Evolutionary conservation across 2,113 vertebrate species (phyloP), one percentile per base, ranked within the genome.

Genomic region (Hemiscyllium ocellatum): DNA sequence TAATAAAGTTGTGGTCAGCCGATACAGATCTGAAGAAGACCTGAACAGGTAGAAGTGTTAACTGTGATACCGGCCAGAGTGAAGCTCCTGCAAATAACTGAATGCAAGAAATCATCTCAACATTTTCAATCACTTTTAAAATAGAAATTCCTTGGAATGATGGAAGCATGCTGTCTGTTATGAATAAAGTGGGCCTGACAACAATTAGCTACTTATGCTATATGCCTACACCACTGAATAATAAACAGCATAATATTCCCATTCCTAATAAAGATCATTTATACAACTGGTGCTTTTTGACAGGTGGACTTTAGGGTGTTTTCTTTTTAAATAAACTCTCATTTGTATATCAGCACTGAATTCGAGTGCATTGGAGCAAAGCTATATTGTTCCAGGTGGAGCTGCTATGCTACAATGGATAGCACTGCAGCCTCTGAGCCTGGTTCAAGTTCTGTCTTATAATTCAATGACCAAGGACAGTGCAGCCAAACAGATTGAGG

Each of bases 11-110:
- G 2, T 2, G 20, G 95, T 98, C 4, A 42, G 95, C 95, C 96
- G 94, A 0, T 94, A 96, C 96, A 97, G 26, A 96, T 96, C 97
- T 33, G 96, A 22, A 47, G 97, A 98, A 66, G 96, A 61, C 50
- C 61, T 96, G 72, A 93, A 1, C 0, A 96, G 97, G 97, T 98
- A 97, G 96, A 87, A 72, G 0, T 47, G 65, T 83, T 95, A 10
- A n/a, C n/a, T 94, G 47, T 56, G 22, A 13, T 72, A 42, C 17
- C 29, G 33, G 66, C 10, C 37, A 69, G 37, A 70, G 65, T n/a
- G 65, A 24, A 19, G 7, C 66, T 69, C 33, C 66, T 94, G 33
- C 65, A 24, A n/a, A 94, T 17, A 66, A 94, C 42, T 50, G 42
- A 94, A 50, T 17, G 20, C 93, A 10, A 70, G 66, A 94, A 94